Evolutionary conservation across 2,113 vertebrate genomes (phyloP).

Genomic region (Boleophthalmus pectinirostris): DNA sequence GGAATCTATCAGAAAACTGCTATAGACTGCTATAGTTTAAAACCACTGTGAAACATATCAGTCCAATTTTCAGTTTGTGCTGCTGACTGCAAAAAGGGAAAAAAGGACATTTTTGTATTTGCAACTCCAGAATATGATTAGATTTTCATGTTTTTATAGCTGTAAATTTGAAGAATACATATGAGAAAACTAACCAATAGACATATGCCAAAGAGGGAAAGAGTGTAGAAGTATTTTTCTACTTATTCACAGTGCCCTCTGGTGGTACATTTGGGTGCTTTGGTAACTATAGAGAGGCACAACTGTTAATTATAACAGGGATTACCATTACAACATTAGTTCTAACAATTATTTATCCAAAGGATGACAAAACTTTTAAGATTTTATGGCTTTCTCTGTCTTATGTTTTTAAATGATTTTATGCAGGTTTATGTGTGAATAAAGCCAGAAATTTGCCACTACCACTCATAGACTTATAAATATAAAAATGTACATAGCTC

Average conservation of each 20-base stretch:
- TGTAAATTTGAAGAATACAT: constrained; percentile 3
- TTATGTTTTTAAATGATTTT: background rate
- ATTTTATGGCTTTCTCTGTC: background rate
- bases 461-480: no score
- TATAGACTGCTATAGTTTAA: constrained; percentile 35
- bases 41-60: constrained; percentile 38
- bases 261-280: constrained; percentile 23
- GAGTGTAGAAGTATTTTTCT: no score
- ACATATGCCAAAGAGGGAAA: no score
- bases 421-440: no score
- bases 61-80: constrained; percentile 38
- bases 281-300: background rate
- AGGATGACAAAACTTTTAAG: no score
- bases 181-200: background rate
- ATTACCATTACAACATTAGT: no score
- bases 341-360: no score
- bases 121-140: background rate
- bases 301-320: no score
- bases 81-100: background rate
- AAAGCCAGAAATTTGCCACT: no score
- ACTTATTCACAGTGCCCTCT: constrained; percentile 44
- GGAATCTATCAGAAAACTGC: constrained; percentile 47
- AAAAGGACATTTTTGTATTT: no score
- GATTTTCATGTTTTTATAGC: constrained; percentile 11
- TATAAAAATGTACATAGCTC: no score